These are phyloP conservation scores for Nansenia antarctica DNA, from an alignment of 2,113 vertebrate species.

Conservation along the genomic window DNA sequence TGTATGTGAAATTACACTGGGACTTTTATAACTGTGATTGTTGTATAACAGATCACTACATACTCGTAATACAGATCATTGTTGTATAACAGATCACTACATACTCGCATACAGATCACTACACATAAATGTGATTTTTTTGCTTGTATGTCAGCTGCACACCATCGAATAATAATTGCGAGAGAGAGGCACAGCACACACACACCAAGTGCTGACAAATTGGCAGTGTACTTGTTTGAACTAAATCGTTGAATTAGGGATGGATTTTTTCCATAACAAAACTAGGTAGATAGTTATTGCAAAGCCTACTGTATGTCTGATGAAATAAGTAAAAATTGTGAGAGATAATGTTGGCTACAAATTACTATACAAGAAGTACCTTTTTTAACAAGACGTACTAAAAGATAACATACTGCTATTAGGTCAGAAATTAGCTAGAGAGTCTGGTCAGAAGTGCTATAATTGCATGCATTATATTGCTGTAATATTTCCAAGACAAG, in stretches of 20 bases:
- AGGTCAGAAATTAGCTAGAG: neutral
- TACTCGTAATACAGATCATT: neutral
- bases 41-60: neutral
- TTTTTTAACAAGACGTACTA: neutral
- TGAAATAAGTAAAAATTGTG: neutral
- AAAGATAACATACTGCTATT: neutral
- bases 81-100: too few relatives aligned
- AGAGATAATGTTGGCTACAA: neutral
- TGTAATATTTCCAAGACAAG: neutral
- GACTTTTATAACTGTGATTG: neutral
- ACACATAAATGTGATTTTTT: too few relatives aligned
- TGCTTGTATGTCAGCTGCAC: too few relatives aligned
- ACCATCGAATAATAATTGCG: too few relatives aligned
- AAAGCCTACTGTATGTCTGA: neutral
- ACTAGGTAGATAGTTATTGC: constrained; percentile 1
- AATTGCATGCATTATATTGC: too few relatives aligned
- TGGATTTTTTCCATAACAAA: too few relatives aligned
- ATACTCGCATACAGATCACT: neutral
- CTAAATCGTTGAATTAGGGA: neutral
- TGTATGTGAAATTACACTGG: neutral
- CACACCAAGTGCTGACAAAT: neutral
- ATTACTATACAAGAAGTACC: too few relatives aligned
- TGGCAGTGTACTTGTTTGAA: neutral
- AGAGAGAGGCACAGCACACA: neutral
- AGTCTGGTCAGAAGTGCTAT: too few relatives aligned